phyloP scores from a whole-genome alignment of 2,797 vertebrate genomes.

The Philypnodon macrostomus region DNA sequence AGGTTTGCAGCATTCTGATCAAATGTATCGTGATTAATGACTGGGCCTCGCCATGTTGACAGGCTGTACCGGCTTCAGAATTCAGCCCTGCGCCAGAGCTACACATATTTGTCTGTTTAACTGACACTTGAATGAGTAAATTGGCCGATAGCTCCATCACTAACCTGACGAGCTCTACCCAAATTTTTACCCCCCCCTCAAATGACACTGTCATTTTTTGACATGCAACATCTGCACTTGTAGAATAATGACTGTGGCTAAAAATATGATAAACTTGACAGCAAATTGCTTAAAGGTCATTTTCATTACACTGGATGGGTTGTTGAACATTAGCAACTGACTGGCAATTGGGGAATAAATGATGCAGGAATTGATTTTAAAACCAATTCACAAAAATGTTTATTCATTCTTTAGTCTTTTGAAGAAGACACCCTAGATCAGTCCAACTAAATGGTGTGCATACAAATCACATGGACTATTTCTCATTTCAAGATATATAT shows the following conservation, averaged over 20 bases:
- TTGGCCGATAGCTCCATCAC: constrained; percentile 71
- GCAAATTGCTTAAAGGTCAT: constrained; percentile 74
- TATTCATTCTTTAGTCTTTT: no score
- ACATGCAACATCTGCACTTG: constrained; percentile 64
- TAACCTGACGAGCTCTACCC: constrained; percentile 54
- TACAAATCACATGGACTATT: no score
- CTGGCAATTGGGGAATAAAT: constrained; percentile 71
- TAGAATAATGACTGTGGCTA: constrained; percentile 71
- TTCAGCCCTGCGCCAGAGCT: no score
- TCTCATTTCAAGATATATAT: no score
- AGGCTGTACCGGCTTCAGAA: constrained; percentile 60
- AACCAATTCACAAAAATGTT: no score
- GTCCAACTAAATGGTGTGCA: no score
- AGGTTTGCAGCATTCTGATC: constrained; percentile 85
- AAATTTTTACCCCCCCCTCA: constrained; percentile 38
- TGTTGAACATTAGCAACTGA: constrained; percentile 68
- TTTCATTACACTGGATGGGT: constrained; percentile 77
- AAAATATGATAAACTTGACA: constrained; percentile 68
- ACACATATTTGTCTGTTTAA: constrained; percentile 69
- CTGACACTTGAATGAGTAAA: constrained; percentile 73
- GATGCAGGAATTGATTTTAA: no score
- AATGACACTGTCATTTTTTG: constrained; percentile 72
- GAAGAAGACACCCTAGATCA: no score
- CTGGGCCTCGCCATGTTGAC: constrained; percentile 67
- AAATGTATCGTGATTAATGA: constrained; percentile 90